These are phyloP conservation scores for Arenaria interpres DNA, from an alignment of 2,113 vertebrate genomes.

Conservation along the genomic window DNA sequence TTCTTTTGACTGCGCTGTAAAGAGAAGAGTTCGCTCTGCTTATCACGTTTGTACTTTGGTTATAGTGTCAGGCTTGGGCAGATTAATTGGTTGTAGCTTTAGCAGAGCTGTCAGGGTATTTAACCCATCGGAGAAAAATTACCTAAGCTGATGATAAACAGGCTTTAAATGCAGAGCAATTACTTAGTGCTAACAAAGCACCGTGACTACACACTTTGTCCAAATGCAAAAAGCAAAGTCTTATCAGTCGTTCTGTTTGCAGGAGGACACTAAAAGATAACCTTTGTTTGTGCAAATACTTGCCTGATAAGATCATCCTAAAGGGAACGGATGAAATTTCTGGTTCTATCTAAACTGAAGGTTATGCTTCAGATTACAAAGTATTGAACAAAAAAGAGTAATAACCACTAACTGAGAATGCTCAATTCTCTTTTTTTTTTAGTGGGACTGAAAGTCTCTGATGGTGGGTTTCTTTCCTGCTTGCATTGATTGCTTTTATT, in stretches of 20 bases:
- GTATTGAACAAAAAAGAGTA: neutral
- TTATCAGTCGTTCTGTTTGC: conserved; percentile 60
- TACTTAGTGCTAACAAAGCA: conserved; percentile 69
- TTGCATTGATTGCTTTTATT: neutral
- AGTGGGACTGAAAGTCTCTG: neutral
- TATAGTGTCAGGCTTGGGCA: conserved; percentile 50
- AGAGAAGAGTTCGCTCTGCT: conserved; percentile 41
- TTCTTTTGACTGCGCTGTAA: conserved; percentile 15
- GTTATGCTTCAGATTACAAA: neutral
- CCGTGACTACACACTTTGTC: conserved; percentile 57
- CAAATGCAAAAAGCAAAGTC: conserved; percentile 39
- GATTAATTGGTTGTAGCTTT: conserved; percentile 57
- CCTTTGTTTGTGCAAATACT: conserved; percentile 68
- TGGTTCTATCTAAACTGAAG: conserved; percentile 5
- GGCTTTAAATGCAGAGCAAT: conserved; percentile 51
- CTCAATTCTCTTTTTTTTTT: neutral
- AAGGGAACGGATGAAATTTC: conserved; percentile 51
- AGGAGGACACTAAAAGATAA: conserved; percentile 53
- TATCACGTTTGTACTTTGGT: conserved; percentile 57
- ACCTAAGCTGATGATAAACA: conserved; percentile 57
- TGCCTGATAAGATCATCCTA: conserved; percentile 44
- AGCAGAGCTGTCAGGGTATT: conserved; percentile 48
- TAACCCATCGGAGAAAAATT: conserved; percentile 60
- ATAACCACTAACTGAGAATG: neutral
- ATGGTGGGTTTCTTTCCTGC: neutral